Base-by-base conservation (phyloP, 1,140 invertebrate genomes). In the Heliconius himera region DNA sequence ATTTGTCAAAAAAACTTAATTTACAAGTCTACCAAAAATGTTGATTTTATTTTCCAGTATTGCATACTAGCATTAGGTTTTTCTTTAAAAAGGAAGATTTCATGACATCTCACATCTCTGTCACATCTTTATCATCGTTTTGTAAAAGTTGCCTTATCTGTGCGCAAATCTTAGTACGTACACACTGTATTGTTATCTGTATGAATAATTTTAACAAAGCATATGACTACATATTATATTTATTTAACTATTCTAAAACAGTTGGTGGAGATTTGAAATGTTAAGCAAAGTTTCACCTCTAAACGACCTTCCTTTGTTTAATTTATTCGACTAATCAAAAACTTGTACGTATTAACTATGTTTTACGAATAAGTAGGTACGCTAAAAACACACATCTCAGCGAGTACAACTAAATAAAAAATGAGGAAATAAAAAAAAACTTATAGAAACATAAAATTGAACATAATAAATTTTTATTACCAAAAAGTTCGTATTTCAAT, bases 261-360 rank as follows among this genome's bases (percentile, higher is more conserved):
- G 9, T 66, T 29, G 26, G 11, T 66, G 13, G n/a, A 66, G 60
- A 66, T 13, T 66, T 66, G 26, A 16, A 66, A 66, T 66, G 60
- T 29, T 29, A 66, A 16, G 60, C 60, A 18, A 66, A 66, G 60
- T 66, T 66, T 66, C 60, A 66, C 60, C 60, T 66, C 26, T 66
- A 66, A 66, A 66, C 22, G 60, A 66, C 60, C 60, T 66, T 66
- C 60, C 26, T 66, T 66, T 66, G 60, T 66, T 66, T 66, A 66
- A 66, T 66, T 66, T 66, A 66, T 66, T 66, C 60, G 60, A 16
- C 60, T 66, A 66, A 66, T 66, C 60, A 66, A 66, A 66, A 66
- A 66, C 60, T 66, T 66, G 60, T 66, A 66, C 26, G 26, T 66
- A 66, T 66, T 66, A 33, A 66, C 26, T 66, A 66, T 26, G 26